A percentile compares a stretch with the other conserved stretches of the same genome.
phyloP scores from a whole-genome alignment of 1,140 invertebrate genomes.

The Homarus americanus region DNA sequence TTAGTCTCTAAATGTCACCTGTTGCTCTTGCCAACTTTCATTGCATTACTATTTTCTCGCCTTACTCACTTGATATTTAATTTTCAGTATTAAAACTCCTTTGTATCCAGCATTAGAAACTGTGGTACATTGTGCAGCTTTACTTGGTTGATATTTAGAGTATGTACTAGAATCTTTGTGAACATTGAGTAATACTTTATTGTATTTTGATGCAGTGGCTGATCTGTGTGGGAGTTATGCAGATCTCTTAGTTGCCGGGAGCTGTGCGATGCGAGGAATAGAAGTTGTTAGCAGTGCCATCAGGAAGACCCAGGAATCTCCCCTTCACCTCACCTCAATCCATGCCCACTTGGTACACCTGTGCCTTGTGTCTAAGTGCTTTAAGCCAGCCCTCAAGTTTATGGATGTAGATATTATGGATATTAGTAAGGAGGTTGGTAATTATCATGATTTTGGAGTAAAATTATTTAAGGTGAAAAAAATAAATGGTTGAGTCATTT shows the following conservation, averaged over 20 bases:
- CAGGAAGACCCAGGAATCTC: conserved; percentile 90
- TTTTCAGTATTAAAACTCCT: too few species aligned
- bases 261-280: conserved; percentile 84
- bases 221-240: conserved; percentile 71
- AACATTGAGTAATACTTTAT: not conserved
- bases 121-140: too few species aligned
- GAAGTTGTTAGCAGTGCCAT: conserved; percentile 90
- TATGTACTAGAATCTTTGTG: too few species aligned
- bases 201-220: conserved; percentile 44
- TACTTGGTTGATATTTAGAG: too few species aligned
- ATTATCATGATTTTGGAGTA: not conserved
- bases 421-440: conserved; percentile 85
- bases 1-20: too few species aligned
- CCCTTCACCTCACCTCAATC: conserved; percentile 93
- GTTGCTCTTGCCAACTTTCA: too few species aligned
- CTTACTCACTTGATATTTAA: too few species aligned
- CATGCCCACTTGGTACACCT: conserved; percentile 96
- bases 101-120: too few species aligned
- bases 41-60: too few species aligned
- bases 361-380: conserved; percentile 93
- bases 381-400: conserved; percentile 93
- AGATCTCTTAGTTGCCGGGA: conserved; percentile 67
- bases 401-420: conserved; percentile 94
- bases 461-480: too few species aligned
- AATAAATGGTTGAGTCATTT: too few species aligned